A percentile compares a stretch with the other conserved stretches of the same genome.
Conservation (phyloP, 2,113 vertebrate species). For the Passerina amoena region DNA sequence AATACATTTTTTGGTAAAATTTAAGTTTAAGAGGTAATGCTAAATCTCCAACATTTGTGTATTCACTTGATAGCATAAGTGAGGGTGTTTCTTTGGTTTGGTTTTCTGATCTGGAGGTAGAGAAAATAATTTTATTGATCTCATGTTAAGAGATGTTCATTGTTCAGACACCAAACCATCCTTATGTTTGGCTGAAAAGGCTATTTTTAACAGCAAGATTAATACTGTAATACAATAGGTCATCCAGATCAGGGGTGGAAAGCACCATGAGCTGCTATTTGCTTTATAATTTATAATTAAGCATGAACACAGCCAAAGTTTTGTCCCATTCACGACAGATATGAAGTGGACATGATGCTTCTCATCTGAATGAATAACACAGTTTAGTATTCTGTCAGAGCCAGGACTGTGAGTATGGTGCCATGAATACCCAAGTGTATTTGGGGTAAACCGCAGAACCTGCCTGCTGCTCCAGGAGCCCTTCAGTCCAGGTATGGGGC, state of each 20-base stretch:
- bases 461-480: background rate
- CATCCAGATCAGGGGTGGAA: background rate
- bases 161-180: background rate
- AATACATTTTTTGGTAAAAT: background rate
- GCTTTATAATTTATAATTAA: background rate
- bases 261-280: background rate
- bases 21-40: background rate
- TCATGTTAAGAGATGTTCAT: fast-evolving
- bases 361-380: background rate
- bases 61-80: background rate
- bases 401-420: background rate
- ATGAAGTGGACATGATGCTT: background rate
- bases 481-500: fast-evolving
- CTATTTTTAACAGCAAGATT: background rate
- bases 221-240: background rate
- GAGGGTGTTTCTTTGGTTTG: background rate
- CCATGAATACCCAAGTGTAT: fast-evolving
- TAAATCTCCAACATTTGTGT: background rate
- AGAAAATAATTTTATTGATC: background rate
- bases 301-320: fast-evolving
- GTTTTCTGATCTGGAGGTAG: background rate
- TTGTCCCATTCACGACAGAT: background rate
- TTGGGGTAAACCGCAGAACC: background rate
- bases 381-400: background rate
- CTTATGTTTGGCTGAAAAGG: background rate